Evolutionary conservation across 2,113 vertebrate genomes (phyloP).

Genomic region (Axis porcinus): DNA sequence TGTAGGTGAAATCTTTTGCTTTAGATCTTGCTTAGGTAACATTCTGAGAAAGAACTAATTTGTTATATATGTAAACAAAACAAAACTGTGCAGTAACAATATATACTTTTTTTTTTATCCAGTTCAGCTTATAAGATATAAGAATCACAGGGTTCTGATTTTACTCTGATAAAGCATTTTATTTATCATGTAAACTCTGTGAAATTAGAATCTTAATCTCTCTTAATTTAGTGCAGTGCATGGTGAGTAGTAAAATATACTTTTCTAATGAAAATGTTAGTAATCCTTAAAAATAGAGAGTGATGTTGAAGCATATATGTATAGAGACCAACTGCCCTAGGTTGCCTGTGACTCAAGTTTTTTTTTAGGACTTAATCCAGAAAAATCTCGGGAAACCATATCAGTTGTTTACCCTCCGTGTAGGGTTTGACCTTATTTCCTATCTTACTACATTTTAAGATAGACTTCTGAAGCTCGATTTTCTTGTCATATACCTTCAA

Average conservation of each 20-base stretch:
- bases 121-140: background rate
- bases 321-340: background rate
- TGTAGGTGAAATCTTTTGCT: background rate
- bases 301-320: background rate
- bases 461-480: background rate
- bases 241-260: background rate
- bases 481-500: background rate
- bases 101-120: background rate
- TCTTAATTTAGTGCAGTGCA: background rate
- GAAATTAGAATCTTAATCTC: background rate
- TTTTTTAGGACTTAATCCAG: background rate
- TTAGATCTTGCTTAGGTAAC: background rate
- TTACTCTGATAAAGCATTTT: background rate
- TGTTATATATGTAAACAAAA: background rate
- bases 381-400: background rate
- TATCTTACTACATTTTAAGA: background rate
- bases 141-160: background rate
- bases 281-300: background rate
- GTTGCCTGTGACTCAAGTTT: background rate
- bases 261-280: background rate
- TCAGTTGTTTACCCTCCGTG: background rate
- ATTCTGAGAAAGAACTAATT: background rate
- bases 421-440: background rate
- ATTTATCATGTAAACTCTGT: background rate
- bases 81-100: background rate